Evolutionary conservation across 2,797 vertebrate genomes (phyloP).

Genomic region (Mus spretus): DNA sequence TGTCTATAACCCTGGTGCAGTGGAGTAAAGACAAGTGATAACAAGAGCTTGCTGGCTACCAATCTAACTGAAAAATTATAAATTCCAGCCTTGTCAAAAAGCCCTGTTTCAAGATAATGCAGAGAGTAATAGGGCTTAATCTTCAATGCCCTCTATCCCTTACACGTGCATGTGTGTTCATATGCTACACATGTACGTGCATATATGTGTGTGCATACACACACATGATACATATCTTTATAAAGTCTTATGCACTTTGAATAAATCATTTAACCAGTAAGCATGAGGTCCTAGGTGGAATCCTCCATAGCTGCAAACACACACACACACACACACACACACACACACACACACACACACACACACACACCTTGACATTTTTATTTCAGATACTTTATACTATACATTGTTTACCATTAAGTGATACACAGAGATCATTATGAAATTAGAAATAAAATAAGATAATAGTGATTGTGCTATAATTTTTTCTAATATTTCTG

Average conservation of each 20-base stretch:
- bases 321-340: neutral
- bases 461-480: neutral
- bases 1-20: neutral
- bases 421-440: neutral
- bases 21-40: neutral
- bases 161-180: neutral
- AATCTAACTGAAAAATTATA: neutral
- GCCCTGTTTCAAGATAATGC: neutral
- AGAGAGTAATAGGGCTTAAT: neutral
- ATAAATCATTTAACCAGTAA: neutral
- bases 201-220: neutral
- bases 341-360: neutral
- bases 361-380: neutral
- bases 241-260: neutral
- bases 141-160: neutral
- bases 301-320: neutral
- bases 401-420: neutral
- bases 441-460: neutral
- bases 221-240: neutral
- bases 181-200: neutral
- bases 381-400: neutral
- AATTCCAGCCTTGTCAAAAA: neutral
- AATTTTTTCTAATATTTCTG: neutral
- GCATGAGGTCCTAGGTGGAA: neutral
- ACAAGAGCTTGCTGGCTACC: neutral